These are phyloP conservation scores for Malthinus seriepunctatus DNA, from an alignment of 2,888 invertebrate genomes.

Conservation along the genomic window DNA sequence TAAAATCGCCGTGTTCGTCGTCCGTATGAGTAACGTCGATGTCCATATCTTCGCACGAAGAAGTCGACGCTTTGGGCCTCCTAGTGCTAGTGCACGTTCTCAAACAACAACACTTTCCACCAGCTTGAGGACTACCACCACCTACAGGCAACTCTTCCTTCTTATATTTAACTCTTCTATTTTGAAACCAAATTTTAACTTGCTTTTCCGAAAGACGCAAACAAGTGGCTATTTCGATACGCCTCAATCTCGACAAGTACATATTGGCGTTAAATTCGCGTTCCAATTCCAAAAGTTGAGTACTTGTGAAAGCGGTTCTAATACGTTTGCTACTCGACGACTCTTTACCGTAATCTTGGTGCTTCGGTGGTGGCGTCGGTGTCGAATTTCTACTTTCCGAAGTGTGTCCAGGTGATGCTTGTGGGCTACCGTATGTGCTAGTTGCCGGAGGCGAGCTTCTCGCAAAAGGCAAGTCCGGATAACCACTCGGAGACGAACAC, in stretches of 20 bases:
- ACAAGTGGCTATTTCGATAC: slow-evolving; percentile 92
- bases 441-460: slow-evolving; percentile 8
- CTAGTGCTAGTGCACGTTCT: slow-evolving; percentile 52
- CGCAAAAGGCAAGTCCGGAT: slow-evolving; percentile 10
- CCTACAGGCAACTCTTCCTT: slow-evolving; percentile 74
- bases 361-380: slow-evolving; percentile 58
- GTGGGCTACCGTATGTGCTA: slow-evolving; percentile 25
- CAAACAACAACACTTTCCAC: slow-evolving; percentile 58
- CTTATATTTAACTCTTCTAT: slow-evolving; percentile 90
- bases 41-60: slow-evolving; percentile 49
- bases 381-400: slow-evolving; percentile 60
- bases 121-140: slow-evolving; percentile 26
- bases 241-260: slow-evolving; percentile 84
- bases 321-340: slow-evolving; percentile 83
- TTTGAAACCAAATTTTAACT: slow-evolving; percentile 96
- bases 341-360: slow-evolving; percentile 54
- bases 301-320: slow-evolving; percentile 91
- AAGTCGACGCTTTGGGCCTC: slow-evolving; percentile 40
- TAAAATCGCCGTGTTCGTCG: slow-evolving; percentile 33
- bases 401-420: slow-evolving; percentile 35
- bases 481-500: slow-evolving; percentile 22
- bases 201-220: slow-evolving; percentile 90
- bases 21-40: slow-evolving; percentile 51
- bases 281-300: slow-evolving; percentile 84
- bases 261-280: slow-evolving; percentile 88